These are phyloP conservation scores for Hippoglossus stenolepis DNA, from an alignment of 2,113 vertebrate species.

Conservation along the genomic window DNA sequence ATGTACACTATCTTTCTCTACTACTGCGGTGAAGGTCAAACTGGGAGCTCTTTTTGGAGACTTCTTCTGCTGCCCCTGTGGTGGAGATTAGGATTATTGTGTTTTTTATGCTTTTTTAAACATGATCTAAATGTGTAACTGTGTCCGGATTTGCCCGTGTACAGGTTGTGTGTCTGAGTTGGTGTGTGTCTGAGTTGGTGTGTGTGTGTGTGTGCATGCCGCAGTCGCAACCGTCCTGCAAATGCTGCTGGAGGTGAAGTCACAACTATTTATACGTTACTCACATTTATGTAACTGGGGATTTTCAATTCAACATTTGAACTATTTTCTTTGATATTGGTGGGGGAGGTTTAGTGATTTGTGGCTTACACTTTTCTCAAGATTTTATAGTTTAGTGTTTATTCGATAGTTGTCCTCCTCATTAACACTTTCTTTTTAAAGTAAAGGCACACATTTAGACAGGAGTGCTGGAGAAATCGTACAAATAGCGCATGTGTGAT, in stretches of 20 bases:
- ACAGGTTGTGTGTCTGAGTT: neutral
- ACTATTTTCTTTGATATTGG: neutral
- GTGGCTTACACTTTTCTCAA: too few relatives aligned
- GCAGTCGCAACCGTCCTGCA: neutral
- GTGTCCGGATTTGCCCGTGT: neutral
- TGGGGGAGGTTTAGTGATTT: neutral
- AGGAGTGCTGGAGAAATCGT: too few relatives aligned
- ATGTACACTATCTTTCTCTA: constrained; percentile 29
- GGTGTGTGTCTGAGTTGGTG: neutral
- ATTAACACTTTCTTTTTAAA: too few relatives aligned
- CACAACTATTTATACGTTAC: neutral
- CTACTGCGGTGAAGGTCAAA: constrained; percentile 41
- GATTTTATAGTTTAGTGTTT: too few relatives aligned
- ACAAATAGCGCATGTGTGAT: too few relatives aligned
- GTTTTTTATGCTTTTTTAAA: neutral
- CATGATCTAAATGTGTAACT: constrained; percentile 9
- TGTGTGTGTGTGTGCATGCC: neutral
- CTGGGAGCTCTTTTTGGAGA: constrained; percentile 18
- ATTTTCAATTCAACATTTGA: neutral
- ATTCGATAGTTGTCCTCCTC: neutral
- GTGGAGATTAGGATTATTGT: neutral
- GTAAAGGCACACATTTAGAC: too few relatives aligned
- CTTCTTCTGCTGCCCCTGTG: neutral
- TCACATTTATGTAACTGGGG: neutral
- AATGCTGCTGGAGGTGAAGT: neutral